Percentiles rank a stretch among this genome's conserved stretches.
These are phyloP conservation scores for Avahi laniger DNA, from an alignment of 2,797 vertebrate genomes.

Conservation along the genomic window DNA sequence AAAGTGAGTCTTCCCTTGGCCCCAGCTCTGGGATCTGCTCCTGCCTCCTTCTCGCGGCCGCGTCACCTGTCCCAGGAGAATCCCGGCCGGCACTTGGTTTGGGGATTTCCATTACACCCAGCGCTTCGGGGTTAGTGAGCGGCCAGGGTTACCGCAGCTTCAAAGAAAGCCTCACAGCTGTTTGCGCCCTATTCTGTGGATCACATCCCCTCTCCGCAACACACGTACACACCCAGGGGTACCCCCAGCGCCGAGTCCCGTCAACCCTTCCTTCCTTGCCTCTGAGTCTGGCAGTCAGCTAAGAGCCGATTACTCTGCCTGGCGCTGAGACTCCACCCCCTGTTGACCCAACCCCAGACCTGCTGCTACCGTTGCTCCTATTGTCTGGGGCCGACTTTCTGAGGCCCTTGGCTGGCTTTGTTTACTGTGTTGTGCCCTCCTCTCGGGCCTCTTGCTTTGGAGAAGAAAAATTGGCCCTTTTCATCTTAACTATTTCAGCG, in stretches of 20 bases:
- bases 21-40: neutral
- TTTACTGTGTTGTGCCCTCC: neutral
- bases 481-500: neutral
- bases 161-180: neutral
- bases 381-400: slow-evolving; percentile 61
- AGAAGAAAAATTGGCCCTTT: neutral
- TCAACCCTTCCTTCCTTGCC: neutral
- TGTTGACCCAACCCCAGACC: slow-evolving; percentile 37
- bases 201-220: neutral
- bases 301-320: rapidly evolving
- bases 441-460: neutral
- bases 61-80: neutral
- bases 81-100: neutral
- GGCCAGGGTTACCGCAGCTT: neutral
- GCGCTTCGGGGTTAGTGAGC: neutral
- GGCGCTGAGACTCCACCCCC: slow-evolving; percentile 52
- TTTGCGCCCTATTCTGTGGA: neutral
- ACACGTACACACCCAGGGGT: neutral
- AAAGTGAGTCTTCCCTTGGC: slow-evolving; percentile 84
- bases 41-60: neutral
- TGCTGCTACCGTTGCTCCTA: neutral
- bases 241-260: neutral
- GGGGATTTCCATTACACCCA: neutral
- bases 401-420: slow-evolving; percentile 55
- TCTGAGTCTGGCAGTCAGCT: neutral